Conservation (phyloP, 2,797 vertebrate genomes). For the Hypotaenidia okinawae region DNA sequence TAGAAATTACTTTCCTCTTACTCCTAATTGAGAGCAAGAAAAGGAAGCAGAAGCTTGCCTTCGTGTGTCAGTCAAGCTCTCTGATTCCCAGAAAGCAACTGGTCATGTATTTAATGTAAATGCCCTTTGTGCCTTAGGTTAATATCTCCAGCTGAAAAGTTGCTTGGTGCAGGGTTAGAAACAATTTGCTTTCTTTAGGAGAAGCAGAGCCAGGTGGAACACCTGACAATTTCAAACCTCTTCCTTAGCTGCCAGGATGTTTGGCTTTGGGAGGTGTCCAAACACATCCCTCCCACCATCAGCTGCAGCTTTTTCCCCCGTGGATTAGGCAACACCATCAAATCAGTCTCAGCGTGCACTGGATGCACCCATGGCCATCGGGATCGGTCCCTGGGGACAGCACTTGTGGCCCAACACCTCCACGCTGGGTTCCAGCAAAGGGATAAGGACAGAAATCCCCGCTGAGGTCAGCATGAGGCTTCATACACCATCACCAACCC, state of each 20-base stretch:
- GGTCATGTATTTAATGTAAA: background rate
- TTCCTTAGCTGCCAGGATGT: background rate
- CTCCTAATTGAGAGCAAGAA: background rate
- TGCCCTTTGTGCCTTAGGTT: background rate
- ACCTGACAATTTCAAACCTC: background rate
- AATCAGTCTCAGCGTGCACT: background rate
- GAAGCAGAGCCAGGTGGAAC: background rate
- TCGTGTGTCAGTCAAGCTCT: background rate
- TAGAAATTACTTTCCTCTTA: background rate
- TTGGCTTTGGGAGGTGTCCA: background rate
- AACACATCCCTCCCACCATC: background rate
- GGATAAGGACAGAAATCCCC: background rate
- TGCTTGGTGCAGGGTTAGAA: background rate
- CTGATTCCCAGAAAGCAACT: background rate
- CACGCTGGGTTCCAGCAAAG: background rate
- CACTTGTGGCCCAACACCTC: background rate
- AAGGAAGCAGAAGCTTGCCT: background rate
- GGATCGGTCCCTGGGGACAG: rapidly evolving
- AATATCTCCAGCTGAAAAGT: background rate
- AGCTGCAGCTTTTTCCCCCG: background rate
- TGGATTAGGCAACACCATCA: background rate
- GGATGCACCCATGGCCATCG: background rate
- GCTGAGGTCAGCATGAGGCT: background rate
- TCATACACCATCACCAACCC: rapidly evolving
- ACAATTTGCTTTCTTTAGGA: background rate